Evolutionary conservation across 2,797 vertebrate genomes (phyloP), one percentile per base, ranked within the genome.

Genomic region (Gadopsis marmoratus): DNA sequence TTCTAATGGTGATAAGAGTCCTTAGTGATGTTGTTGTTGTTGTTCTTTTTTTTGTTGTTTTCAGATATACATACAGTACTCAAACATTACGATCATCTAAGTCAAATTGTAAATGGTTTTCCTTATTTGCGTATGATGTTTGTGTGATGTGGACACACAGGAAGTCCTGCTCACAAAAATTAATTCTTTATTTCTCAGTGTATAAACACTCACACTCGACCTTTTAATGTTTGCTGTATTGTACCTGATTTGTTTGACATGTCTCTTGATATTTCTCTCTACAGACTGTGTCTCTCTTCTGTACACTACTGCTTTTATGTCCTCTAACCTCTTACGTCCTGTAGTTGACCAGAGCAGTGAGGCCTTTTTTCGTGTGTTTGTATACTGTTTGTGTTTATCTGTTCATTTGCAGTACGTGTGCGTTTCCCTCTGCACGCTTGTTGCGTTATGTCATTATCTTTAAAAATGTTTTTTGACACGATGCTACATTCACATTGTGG

Each of bases 401-500:
- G 45, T 78, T 17, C 2, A 1, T 82, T 48, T 74, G 55, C n/a
- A 54, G 41, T 59, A 11, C 35, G 53, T 55, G 54, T 55, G 54
- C 56, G 50, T 78, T 80, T 69, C 50, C 0, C 60, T 85, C 61
- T 89, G 85, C 88, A 87, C 50, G 81, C 70, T 61, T 76, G 41
- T 70, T 47, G 26, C 56, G 58, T 72, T 58, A 17, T 60, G 54
- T 79, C 51, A 13, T 48, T 64, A 61, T 79, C 55, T 74, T 48
- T 10, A 26, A 47, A 74, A 41, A 14, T 45, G 26, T 64, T 77
- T 59, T 53, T 74, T 78, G 79, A 85, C 74, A 61, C 48, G 2
- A 50, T 39, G 80, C 86, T 79, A 79, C 70, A 45, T 90, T 87
- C 71, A 83, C 82, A 82, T 86, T 85, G 85, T 90, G 87, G 84